Evolutionary conservation across 2,797 vertebrate species (phyloP).

Genomic region (Trachurus trachurus): DNA sequence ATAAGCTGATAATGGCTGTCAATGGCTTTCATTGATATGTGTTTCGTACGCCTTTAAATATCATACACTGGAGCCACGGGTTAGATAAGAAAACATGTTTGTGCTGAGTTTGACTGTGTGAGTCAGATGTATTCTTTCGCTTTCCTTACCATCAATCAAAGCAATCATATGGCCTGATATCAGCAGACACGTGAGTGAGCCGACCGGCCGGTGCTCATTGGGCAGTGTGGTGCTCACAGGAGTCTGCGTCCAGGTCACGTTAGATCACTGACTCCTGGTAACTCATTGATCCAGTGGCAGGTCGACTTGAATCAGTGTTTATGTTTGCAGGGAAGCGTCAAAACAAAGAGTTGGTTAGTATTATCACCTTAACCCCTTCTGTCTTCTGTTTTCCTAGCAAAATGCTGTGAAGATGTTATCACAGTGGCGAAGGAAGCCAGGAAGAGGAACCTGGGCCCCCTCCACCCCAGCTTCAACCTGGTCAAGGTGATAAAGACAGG

Average conservation of each 20-base stretch:
- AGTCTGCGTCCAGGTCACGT: not conserved
- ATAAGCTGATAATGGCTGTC: not conserved
- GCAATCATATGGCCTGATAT: not conserved
- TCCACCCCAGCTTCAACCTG: constrained; percentile 93
- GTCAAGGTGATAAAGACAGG: constrained; percentile 83
- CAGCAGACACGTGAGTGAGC: not conserved
- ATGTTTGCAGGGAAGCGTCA: not conserved
- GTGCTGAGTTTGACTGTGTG: too few species aligned
- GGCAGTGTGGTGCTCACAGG: not conserved
- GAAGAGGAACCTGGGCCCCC: constrained; percentile 88
- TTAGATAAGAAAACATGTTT: not conserved
- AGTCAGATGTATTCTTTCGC: constrained; percentile 2
- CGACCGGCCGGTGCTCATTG: not conserved
- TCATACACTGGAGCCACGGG: not conserved
- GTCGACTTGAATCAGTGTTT: not conserved
- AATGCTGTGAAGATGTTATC: constrained; percentile 88
- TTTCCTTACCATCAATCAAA: constrained; percentile 20
- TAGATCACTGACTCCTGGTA: constrained; percentile 13
- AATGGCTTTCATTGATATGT: not conserved
- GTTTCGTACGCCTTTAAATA: not conserved
- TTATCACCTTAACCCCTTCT: not conserved
- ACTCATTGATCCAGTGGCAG: constrained; percentile 9
- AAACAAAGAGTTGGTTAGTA: too few species aligned
- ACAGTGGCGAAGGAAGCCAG: constrained; percentile 86
- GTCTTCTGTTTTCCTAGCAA: constrained; percentile 73